Conservation (phyloP, 2,797 vertebrate species). For the Emys orbicularis region DNA sequence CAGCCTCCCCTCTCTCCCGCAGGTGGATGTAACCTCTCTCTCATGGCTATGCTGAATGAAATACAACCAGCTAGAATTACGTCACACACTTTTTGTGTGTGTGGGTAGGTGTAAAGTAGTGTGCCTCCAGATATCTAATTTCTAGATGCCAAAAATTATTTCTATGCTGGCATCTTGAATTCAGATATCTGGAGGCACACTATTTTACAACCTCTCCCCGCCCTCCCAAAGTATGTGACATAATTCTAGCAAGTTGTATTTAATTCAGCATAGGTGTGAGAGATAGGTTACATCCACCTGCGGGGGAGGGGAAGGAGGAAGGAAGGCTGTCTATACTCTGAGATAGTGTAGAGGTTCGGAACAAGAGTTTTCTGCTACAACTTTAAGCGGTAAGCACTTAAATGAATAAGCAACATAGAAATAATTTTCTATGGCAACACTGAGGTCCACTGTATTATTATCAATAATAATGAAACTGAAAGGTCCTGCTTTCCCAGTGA, state of each 20-base stretch:
- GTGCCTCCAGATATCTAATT: neutral
- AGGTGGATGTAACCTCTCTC: neutral
- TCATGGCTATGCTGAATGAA: neutral
- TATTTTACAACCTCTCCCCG: no score
- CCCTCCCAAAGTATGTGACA: no score
- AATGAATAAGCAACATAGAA: neutral
- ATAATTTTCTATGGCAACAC: conserved; percentile 2
- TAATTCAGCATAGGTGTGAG: no score
- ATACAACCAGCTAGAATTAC: neutral
- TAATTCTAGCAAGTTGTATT: no score
- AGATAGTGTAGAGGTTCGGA: neutral
- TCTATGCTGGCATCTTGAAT: neutral
- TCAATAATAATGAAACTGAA: neutral
- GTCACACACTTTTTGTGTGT: neutral
- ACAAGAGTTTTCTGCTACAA: neutral
- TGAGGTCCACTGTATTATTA: neutral
- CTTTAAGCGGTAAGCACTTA: conserved; percentile 1
- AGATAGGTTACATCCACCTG: no score
- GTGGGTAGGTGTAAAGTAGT: neutral
- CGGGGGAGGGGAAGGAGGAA: no score
- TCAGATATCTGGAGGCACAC: no score
- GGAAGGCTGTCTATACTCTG: neutral
- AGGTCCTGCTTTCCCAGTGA: neutral
- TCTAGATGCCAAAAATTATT: neutral
- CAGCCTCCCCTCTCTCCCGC: neutral